Percentiles rank a stretch among this genome's conserved stretches.
Conservation (phyloP, 1,140 invertebrate species). For the Drosophila kurseongensis region DNA sequence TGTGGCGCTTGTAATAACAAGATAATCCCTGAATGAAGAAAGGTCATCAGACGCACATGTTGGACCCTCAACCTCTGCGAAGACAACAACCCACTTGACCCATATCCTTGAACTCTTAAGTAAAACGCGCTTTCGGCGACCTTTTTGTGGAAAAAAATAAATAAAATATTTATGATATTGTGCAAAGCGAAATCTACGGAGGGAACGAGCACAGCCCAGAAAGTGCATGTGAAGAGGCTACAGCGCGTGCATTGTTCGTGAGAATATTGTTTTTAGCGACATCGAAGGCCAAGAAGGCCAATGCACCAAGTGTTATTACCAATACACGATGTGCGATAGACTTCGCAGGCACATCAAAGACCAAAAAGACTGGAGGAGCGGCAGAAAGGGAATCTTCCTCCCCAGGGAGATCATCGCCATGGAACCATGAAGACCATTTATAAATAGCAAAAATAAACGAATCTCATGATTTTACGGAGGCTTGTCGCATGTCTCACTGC, state of each 20-base stretch:
- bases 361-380: conserved; percentile 14
- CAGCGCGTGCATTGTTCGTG: conserved; percentile 18
- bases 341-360: conserved; percentile 14
- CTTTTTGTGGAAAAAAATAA: conserved; percentile 41
- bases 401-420: conserved; percentile 20
- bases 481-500: conserved; percentile 24
- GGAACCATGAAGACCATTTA: conserved; percentile 30
- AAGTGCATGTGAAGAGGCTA: conserved; percentile 33
- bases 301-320: conserved; percentile 40
- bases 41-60: conserved; percentile 8
- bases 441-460: conserved; percentile 35
- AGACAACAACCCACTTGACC: neutral
- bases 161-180: conserved; percentile 50
- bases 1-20: neutral
- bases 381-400: neutral
- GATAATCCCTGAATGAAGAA: neutral
- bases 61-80: neutral
- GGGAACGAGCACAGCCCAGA: neutral
- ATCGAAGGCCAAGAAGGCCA: conserved; percentile 30
- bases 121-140: conserved; percentile 21
- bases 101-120: conserved; percentile 48
- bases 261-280: conserved; percentile 29
- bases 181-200: neutral
- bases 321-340: conserved; percentile 14
- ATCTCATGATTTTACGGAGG: conserved; percentile 26